Conservation (phyloP, 2,888 invertebrate genomes). For the Helicoverpa assulta region DNA sequence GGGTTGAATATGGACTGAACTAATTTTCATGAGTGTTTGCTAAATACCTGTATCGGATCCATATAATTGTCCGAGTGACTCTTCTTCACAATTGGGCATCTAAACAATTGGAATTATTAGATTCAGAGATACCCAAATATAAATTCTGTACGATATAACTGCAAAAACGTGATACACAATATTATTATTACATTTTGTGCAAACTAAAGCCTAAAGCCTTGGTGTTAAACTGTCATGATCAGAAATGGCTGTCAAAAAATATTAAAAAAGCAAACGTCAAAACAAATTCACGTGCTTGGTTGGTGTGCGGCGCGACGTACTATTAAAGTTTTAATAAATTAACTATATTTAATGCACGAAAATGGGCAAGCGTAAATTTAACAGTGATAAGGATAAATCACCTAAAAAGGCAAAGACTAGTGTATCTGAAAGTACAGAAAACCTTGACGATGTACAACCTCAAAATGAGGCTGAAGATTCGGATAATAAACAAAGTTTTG, state of each 20-base stretch:
- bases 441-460: constrained; percentile 70
- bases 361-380: constrained; percentile 84
- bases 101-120: no score
- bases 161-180: no score
- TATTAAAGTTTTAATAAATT: constrained; percentile 8
- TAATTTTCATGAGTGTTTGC: no score
- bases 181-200: no score
- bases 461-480: constrained; percentile 66
- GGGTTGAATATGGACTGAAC: no score
- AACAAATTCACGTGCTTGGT: constrained; percentile 68
- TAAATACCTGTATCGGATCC: no score
- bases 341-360: constrained; percentile 48
- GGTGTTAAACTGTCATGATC: not conserved
- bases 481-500: constrained; percentile 55
- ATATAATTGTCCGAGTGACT: no score
- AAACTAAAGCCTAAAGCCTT: constrained; percentile 26
- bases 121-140: no score
- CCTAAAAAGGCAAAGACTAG: constrained; percentile 72
- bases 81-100: no score
- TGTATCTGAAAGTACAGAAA: constrained; percentile 60
- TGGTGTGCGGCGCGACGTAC: not conserved
- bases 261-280: constrained; percentile 19
- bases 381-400: constrained; percentile 64
- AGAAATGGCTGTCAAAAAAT: not conserved
- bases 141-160: no score